These are phyloP conservation scores for Odobenus rosmarus DNA, from an alignment of 2,113 vertebrate genomes.

Conservation along the genomic window DNA sequence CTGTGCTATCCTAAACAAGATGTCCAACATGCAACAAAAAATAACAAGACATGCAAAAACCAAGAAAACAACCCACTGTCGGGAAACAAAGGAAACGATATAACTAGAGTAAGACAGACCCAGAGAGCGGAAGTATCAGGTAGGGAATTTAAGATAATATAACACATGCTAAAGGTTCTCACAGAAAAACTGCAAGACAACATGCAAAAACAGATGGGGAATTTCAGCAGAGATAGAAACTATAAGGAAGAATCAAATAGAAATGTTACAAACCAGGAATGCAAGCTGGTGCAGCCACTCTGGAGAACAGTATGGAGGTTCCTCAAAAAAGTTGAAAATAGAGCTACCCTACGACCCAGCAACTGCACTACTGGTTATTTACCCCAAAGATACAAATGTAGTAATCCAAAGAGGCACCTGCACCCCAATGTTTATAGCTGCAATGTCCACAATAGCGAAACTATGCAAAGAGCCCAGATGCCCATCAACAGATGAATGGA, in stretches of 20 bases:
- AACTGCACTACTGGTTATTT: too few species aligned
- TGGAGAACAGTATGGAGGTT: too few species aligned
- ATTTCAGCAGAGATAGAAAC: neutral
- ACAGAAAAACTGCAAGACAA: neutral
- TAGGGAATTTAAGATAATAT: neutral
- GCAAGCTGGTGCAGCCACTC: too few species aligned
- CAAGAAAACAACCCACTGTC: neutral
- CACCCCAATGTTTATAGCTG: too few species aligned
- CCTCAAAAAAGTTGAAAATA: too few species aligned
- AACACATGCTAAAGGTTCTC: neutral
- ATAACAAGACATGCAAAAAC: neutral
- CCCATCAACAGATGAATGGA: too few species aligned
- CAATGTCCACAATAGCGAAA: too few species aligned
- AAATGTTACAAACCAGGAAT: neutral
- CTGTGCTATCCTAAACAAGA: neutral
- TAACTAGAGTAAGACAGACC: neutral
- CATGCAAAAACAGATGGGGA: neutral
- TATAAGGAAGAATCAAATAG: neutral
- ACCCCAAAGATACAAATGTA: too few species aligned
- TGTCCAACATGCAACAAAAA: neutral
- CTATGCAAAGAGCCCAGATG: too few species aligned
- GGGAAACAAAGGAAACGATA: neutral
- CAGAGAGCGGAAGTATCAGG: neutral
- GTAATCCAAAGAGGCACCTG: too few species aligned
- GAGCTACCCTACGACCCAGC: too few species aligned